Conservation (phyloP, 2,888 invertebrate genomes). For the Cremastobaeus sp. region DNA sequence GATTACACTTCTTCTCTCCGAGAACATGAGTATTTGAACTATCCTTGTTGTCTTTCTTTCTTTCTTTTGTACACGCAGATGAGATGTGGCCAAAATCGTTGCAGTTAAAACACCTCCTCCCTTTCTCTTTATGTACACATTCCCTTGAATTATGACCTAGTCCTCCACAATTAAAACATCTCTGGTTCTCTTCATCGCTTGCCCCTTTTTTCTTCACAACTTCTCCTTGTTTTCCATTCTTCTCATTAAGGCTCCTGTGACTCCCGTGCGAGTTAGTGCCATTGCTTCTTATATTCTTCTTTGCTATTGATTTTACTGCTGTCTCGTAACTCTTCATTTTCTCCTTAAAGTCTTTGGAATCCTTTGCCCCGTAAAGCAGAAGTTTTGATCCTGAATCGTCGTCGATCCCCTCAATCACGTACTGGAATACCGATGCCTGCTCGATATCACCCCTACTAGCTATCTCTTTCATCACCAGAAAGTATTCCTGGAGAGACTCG, state of each 20-base stretch:
- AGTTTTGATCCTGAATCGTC: background rate
- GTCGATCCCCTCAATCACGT: background rate
- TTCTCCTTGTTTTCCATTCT: slow-evolving; percentile 5
- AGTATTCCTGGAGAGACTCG: background rate
- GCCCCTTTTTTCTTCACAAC: background rate
- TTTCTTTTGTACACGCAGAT: background rate
- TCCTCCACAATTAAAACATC: slow-evolving; percentile 3
- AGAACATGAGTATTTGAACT: too few species aligned
- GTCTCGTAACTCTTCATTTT: background rate
- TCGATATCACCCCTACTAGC: slow-evolving; percentile 4
- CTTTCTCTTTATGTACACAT: background rate
- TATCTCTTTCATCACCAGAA: slow-evolving; percentile 2
- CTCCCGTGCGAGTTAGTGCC: too few species aligned
- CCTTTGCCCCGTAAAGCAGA: background rate
- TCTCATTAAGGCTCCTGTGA: too few species aligned
- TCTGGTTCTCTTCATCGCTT: background rate
- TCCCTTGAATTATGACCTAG: background rate
- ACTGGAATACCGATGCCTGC: background rate
- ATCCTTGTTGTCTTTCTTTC: background rate
- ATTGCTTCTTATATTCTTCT: too few species aligned
- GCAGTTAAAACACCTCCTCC: slow-evolving; percentile 3
- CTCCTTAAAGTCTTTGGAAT: background rate
- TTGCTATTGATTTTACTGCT: background rate
- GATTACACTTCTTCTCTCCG: too few species aligned
- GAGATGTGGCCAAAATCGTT: slow-evolving; percentile 8